Conservation (phyloP, 2,888 invertebrate species). For the Mesodorylaimus sp. region DNA sequence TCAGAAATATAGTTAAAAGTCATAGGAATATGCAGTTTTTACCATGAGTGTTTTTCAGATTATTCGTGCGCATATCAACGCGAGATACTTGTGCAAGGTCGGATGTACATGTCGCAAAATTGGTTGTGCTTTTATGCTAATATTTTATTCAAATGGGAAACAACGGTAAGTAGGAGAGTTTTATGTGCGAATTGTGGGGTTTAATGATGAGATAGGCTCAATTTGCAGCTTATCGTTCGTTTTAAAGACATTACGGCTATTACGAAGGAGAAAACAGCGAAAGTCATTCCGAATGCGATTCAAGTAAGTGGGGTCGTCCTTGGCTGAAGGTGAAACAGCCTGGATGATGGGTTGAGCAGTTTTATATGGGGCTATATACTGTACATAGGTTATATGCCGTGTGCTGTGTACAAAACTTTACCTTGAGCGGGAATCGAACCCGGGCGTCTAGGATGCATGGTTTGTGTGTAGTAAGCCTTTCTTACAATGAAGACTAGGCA, state of each 20-base stretch:
- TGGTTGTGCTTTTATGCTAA: conserved; percentile 92
- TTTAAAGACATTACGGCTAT: conserved; percentile 80
- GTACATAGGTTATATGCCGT: neutral
- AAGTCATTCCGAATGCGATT: conserved; percentile 87
- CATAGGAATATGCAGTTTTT: neutral
- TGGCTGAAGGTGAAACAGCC: neutral
- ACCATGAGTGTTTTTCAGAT: conserved; percentile 43
- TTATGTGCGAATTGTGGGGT: neutral
- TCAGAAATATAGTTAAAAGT: neutral
- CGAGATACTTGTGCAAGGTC: conserved; percentile 83
- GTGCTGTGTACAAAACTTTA: neutral
- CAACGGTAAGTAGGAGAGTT: conserved; percentile 39
- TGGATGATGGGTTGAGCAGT: neutral
- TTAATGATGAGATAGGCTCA: neutral
- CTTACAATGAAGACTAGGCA: too few species aligned
- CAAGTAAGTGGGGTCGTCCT: conserved; percentile 34
- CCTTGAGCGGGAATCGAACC: too few species aligned
- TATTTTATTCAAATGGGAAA: conserved; percentile 90
- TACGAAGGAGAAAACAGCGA: conserved; percentile 73
- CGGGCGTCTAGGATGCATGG: too few species aligned
- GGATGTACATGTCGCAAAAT: conserved; percentile 81
- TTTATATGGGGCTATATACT: neutral
- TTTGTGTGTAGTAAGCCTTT: too few species aligned
- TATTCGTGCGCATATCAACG: conserved; percentile 91
- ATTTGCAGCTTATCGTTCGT: conserved; percentile 47